These are phyloP conservation scores for Fratercula arctica DNA, from an alignment of 2,797 vertebrate genomes.

Conservation along the genomic window DNA sequence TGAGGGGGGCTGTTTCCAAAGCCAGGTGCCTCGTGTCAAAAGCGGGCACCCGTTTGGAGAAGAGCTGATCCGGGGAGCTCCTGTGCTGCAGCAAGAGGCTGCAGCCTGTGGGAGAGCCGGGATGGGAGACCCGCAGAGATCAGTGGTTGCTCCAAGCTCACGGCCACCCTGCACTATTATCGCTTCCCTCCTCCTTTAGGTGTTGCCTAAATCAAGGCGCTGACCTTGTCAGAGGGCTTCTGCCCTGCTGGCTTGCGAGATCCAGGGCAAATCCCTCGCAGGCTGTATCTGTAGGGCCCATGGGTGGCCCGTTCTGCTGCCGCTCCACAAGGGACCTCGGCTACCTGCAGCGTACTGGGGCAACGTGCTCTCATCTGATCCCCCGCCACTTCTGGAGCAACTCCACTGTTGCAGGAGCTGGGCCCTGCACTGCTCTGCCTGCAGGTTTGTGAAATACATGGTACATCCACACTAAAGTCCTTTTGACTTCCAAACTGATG, in stretches of 20 bases:
- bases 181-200: not conserved
- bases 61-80: fast-evolving
- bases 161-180: fast-evolving
- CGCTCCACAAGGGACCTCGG: not conserved
- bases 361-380: fast-evolving
- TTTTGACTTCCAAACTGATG: not conserved
- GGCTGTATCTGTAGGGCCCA: not conserved
- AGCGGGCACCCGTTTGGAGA: not conserved
- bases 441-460: not conserved
- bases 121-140: fast-evolving
- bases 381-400: not conserved
- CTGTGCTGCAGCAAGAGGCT: fast-evolving
- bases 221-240: not conserved
- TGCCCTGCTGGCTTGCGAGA: not conserved
- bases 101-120: fast-evolving
- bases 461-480: not conserved
- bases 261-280: not conserved
- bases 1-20: not conserved
- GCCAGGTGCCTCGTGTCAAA: fast-evolving
- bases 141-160: not conserved
- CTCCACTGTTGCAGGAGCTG: not conserved
- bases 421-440: not conserved
- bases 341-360: fast-evolving
- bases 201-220: not conserved
- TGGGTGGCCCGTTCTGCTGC: fast-evolving